Conservation (phyloP, 2,888 invertebrate species). For the Eupithecia vulgata region DNA sequence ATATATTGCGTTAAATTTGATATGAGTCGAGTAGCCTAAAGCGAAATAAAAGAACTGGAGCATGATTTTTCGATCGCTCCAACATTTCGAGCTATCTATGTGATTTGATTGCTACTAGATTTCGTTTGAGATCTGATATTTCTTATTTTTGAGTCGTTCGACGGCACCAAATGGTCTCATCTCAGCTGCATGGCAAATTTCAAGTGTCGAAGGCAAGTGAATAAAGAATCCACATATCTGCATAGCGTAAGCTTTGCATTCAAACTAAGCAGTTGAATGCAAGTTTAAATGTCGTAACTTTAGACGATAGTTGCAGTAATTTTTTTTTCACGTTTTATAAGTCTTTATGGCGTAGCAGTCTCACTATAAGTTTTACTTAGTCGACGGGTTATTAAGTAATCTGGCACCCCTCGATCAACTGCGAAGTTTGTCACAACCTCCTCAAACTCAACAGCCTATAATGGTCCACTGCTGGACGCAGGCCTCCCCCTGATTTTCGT, state of each 20-base stretch:
- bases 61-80: background rate
- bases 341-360: no score
- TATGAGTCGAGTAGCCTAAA: no score
- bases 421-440: no score
- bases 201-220: background rate
- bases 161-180: background rate
- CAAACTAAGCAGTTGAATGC: background rate
- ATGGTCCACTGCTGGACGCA: no score
- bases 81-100: background rate
- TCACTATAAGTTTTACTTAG: background rate
- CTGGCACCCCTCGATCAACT: no score
- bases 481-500: no score
- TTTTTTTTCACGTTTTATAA: no score
- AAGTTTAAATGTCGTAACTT: background rate
- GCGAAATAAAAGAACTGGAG: background rate
- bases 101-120: background rate
- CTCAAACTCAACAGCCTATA: no score
- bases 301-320: background rate
- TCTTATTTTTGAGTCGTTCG: background rate
- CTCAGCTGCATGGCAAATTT: background rate
- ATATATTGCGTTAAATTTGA: no score
- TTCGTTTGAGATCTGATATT: background rate
- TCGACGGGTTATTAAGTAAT: background rate
- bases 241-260: background rate
- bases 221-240: background rate